Conservation (phyloP, 2,797 vertebrate genomes). For the Carcharodon carcharias region DNA sequence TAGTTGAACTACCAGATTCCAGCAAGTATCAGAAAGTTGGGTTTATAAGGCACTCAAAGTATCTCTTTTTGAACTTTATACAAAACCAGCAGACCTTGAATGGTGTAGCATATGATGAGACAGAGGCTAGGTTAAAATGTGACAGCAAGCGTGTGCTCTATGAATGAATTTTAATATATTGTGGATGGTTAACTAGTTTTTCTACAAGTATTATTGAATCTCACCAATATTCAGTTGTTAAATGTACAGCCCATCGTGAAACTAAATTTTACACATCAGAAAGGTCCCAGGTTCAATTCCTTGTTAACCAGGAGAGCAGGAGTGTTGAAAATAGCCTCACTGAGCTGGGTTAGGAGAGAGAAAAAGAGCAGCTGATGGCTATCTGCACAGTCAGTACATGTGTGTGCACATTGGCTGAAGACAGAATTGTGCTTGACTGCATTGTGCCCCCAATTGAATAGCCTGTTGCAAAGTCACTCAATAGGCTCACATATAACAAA, state of each 20-base stretch:
- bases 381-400: not conserved
- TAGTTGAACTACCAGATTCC: not conserved
- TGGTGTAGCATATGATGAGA: not conserved
- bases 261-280: not conserved
- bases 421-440: not conserved
- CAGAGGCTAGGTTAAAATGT: not conserved
- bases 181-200: not conserved
- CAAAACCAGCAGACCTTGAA: not conserved
- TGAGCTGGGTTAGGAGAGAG: not conserved
- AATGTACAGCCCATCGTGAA: not conserved
- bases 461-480: not conserved
- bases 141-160: not conserved
- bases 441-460: not conserved
- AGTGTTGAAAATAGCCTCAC: not conserved
- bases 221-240: not conserved
- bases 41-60: not conserved
- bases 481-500: not conserved
- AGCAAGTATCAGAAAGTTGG: not conserved
- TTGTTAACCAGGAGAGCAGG: not conserved
- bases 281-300: not conserved
- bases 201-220: not conserved
- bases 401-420: not conserved
- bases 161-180: not conserved
- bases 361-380: not conserved
- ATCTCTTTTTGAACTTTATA: not conserved